These are phyloP conservation scores for Calcarius lapponicus DNA, from an alignment of 2,797 vertebrate genomes.

Conservation along the genomic window DNA sequence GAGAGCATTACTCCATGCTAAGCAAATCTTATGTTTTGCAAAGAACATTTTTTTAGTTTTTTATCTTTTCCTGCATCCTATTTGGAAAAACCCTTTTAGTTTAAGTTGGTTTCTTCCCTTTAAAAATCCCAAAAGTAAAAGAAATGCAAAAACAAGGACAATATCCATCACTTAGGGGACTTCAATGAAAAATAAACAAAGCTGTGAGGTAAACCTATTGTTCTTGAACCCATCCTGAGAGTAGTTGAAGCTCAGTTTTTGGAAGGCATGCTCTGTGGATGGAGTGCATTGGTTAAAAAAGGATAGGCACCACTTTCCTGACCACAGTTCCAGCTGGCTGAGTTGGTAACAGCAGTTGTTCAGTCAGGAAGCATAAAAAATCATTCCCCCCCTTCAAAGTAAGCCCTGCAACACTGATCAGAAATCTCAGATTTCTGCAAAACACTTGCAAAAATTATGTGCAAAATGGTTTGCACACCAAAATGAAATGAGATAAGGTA, in stretches of 20 bases:
- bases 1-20: not conserved
- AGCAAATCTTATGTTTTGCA: not conserved
- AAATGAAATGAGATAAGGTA: not conserved
- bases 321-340: not conserved
- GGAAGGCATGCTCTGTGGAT: not conserved
- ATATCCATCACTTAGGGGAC: not conserved
- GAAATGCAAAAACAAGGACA: not conserved
- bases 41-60: not conserved
- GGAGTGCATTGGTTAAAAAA: not conserved
- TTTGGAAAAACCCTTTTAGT: rapidly evolving
- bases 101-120: not conserved
- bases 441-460: not conserved
- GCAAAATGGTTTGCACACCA: not conserved
- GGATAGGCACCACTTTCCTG: not conserved
- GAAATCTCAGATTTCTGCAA: not conserved
- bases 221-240: not conserved
- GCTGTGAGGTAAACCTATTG: not conserved
- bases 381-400: not conserved
- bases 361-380: not conserved
- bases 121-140: not conserved
- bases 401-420: not conserved
- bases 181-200: not conserved
- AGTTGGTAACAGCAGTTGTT: not conserved
- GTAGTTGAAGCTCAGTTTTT: not conserved
- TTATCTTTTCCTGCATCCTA: not conserved